These are phyloP conservation scores for Acanthurus leucopareius DNA, from an alignment of 2,797 vertebrate genomes.

Conservation along the genomic window DNA sequence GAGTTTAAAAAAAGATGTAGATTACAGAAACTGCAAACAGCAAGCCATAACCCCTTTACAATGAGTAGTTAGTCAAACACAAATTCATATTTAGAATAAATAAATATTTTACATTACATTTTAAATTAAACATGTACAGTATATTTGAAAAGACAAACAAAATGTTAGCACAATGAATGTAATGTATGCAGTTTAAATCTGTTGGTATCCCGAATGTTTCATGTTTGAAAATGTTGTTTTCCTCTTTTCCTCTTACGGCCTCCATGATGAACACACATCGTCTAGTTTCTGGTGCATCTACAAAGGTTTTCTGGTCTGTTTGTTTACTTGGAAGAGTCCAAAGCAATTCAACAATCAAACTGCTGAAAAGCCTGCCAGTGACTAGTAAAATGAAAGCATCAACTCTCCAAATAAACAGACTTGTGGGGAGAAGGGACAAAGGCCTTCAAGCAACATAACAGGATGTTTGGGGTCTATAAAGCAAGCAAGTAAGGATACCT, in stretches of 20 bases:
- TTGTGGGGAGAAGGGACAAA: conserved; percentile 62
- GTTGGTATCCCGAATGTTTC: background rate
- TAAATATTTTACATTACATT: background rate
- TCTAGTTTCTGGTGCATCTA: conserved; percentile 29
- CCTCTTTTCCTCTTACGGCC: conserved; percentile 15
- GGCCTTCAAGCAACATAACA: conserved; percentile 69
- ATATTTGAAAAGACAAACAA: conserved; percentile 4
- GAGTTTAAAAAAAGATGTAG: background rate
- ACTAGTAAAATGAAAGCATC: conserved; percentile 39
- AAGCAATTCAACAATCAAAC: conserved; percentile 17
- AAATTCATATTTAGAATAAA: conserved; percentile 13
- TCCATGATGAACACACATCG: conserved; percentile 20
- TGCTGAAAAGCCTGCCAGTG: conserved; percentile 7
- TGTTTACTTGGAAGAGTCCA: conserved; percentile 74
- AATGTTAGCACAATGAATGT: conserved; percentile 11
- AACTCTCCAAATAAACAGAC: conserved; percentile 80
- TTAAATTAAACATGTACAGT: background rate
- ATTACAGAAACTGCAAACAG: background rate
- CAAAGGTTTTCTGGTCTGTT: conserved; percentile 40
- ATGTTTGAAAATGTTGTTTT: conserved; percentile 16
- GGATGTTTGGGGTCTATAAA: conserved; percentile 58
- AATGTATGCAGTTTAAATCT: conserved; percentile 8
- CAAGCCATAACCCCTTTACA: background rate
- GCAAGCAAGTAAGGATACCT: conserved; percentile 74
- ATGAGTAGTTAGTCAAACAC: conserved; percentile 13